Conservation (phyloP, 2,888 invertebrate species). For the Machimus rusticus region DNA sequence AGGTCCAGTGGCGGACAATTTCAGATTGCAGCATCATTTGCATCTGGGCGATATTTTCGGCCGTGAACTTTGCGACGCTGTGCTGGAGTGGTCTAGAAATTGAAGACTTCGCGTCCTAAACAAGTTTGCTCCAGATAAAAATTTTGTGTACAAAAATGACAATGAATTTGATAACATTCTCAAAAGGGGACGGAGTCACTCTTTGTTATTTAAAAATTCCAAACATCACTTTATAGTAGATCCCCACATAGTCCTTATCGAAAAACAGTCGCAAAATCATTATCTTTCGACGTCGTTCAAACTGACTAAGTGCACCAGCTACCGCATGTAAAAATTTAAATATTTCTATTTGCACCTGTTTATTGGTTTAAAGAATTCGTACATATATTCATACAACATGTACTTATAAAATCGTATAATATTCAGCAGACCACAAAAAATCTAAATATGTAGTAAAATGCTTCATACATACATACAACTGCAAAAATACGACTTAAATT, state of each 20-base stretch:
- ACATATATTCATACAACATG: neutral
- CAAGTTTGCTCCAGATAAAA: conserved; percentile 1
- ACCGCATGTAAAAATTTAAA: neutral
- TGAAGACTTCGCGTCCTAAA: neutral
- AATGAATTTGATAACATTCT: neutral
- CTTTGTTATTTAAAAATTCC: neutral
- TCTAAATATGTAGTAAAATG: neutral
- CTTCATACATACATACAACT: neutral
- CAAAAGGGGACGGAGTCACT: neutral
- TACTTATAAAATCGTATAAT: neutral
- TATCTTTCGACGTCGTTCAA: neutral
- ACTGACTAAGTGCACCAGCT: neutral
- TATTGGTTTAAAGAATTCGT: neutral
- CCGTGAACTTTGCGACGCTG: conserved; percentile 18
- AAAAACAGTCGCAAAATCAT: neutral
- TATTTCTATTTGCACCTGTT: neutral
- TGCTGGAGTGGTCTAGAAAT: conserved; percentile 14
- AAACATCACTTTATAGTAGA: neutral
- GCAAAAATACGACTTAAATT: neutral
- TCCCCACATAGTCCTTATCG: neutral
- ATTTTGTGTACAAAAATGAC: neutral
- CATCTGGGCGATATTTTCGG: conserved; percentile 15
- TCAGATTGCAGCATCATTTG: conserved; percentile 20
- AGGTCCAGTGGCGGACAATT: conserved; percentile 43
- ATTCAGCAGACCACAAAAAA: neutral